Evolutionary conservation across 2,113 vertebrate genomes (phyloP), one percentile per base, ranked within the genome.

Genomic region (Vidua chalybeata): DNA sequence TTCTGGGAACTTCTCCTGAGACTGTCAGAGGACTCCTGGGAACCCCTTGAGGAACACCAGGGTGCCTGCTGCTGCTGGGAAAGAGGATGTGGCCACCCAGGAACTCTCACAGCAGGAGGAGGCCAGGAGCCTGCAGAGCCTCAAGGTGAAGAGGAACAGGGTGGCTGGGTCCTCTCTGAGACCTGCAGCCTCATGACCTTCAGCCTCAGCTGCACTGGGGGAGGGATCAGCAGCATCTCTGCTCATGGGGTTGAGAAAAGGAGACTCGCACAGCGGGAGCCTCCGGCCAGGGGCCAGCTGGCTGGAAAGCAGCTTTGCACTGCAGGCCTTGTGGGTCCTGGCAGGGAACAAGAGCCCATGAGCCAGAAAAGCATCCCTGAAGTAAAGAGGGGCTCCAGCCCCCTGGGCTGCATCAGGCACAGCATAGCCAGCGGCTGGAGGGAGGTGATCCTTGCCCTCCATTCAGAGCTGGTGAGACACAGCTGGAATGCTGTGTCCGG

Each of bases 231-330:
- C 37, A 49, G 26, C 18, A 33, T 19, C 43, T 41, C 49, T n/a
- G 26, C 41, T 49, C 31, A 11, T 10, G 0, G 0, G 2, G 7
- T 10, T 3, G 1, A 62, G 46, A 86, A 64, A 69, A 6, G 4
- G 19, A 88, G 26, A 52, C 28, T 71, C 9, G 1, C 19, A 7
- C 13, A 27, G 21, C 6, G 10, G 15, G 17, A 88, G 24, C 13
- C 24, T 14, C 45, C 46, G 73, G 1, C 8, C 10, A 48, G 10
- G 10, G 33, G 7, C 39, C 68, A 73, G 2, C 33, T 48, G 45
- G 15, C n/a, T 87, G 56, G 52, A 46, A 62, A 81, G 52, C 20
- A 67, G 31, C 17, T 92, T 59, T 75, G 17, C 17, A 18, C 17
- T n/a, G n/a, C 63, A 31, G 3, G 6, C 9, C 13, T 20, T n/a